Conservation (phyloP, 2,113 vertebrate species). For the Corythoichthys intestinalis region DNA sequence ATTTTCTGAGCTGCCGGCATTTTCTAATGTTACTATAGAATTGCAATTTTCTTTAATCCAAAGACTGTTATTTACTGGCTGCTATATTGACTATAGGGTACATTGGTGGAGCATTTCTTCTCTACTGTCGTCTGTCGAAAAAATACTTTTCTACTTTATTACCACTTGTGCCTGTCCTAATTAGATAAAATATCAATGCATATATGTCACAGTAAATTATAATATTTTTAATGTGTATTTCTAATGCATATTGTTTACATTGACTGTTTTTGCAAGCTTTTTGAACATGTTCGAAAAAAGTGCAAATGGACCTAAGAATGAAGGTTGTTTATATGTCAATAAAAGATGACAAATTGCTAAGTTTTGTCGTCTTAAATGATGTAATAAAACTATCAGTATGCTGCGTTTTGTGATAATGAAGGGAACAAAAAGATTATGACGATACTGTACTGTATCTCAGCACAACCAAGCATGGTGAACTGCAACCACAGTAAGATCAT, state of each 20-base stretch:
- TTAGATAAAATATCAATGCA: conserved; percentile 12
- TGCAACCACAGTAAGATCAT: neutral
- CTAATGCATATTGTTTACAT: conserved; percentile 27
- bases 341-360: neutral
- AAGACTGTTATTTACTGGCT: conserved; percentile 40
- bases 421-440: too few species aligned
- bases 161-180: conserved; percentile 5
- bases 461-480: neutral
- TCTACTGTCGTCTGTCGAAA: neutral
- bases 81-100: conserved; percentile 20
- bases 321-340: conserved; percentile 10
- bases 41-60: conserved; percentile 29
- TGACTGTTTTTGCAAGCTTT: conserved; percentile 44
- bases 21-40: neutral
- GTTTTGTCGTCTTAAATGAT: neutral
- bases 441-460: neutral
- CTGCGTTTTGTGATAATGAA: too few species aligned
- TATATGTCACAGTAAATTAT: conserved; percentile 16
- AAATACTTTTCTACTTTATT: neutral
- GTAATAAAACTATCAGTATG: neutral
- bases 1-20: conserved; percentile 11
- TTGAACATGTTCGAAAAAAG: conserved; percentile 9
- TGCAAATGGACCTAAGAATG: conserved; percentile 3
- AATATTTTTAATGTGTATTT: conserved; percentile 5
- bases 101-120: neutral